Percentiles rank a stretch among this genome's conserved stretches.
Conservation (phyloP, 1,140 invertebrate genomes). For the Drosophila ananassae region DNA sequence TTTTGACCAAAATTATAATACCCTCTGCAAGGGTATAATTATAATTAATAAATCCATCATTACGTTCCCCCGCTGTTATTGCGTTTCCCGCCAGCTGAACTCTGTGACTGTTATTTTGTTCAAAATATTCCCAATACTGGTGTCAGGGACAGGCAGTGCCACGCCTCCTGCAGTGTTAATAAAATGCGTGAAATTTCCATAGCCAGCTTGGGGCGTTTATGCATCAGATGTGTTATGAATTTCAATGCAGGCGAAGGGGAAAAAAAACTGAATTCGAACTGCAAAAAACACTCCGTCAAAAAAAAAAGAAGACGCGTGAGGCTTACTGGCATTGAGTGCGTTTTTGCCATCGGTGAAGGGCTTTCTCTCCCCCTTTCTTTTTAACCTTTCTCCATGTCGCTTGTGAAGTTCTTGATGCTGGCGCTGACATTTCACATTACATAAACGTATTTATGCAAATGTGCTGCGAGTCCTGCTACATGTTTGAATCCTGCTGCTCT, state of each 20-base stretch:
- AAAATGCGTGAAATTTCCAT: slow-evolving; percentile 74
- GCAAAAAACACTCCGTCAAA: slow-evolving; percentile 20
- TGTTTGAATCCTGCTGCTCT: slow-evolving; percentile 36
- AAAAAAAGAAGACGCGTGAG: slow-evolving; percentile 17
- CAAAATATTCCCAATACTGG: neutral
- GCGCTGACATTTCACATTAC: slow-evolving; percentile 80
- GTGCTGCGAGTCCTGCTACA: slow-evolving; percentile 68
- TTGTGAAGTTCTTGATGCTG: slow-evolving; percentile 59
- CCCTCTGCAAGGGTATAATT: too few species aligned
- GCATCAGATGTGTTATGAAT: slow-evolving; percentile 81
- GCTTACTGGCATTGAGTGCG: slow-evolving; percentile 48
- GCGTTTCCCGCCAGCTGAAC: neutral
- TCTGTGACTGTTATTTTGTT: slow-evolving; percentile 4
- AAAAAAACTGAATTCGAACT: slow-evolving; percentile 27
- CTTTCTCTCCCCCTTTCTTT: neutral
- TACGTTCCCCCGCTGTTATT: slow-evolving; percentile 12
- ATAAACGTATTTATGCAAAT: slow-evolving; percentile 81
- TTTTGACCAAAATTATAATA: too few species aligned
- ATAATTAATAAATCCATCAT: slow-evolving; percentile 71
- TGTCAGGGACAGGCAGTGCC: slow-evolving; percentile 10
- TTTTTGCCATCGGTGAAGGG: slow-evolving; percentile 46
- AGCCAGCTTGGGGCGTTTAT: slow-evolving; percentile 72
- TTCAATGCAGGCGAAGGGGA: slow-evolving; percentile 56
- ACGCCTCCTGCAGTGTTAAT: slow-evolving; percentile 50
- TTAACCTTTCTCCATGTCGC: slow-evolving; percentile 1